Conservation (phyloP, 2,888 invertebrate species). For the Alentia gelatinosa region DNA sequence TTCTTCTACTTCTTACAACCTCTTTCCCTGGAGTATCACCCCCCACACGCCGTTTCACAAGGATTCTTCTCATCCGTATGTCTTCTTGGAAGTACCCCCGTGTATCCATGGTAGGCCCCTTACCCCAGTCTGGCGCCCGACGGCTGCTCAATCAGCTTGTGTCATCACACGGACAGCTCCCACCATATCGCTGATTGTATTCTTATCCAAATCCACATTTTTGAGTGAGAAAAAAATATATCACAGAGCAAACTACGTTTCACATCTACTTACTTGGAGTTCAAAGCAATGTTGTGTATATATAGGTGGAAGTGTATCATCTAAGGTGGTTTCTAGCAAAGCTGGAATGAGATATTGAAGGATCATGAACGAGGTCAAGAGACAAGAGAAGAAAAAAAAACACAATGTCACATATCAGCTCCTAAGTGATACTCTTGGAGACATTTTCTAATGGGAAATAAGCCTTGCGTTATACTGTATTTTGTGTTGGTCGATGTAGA, state of each 20-base stretch:
- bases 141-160: background rate
- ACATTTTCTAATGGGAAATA: background rate
- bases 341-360: background rate
- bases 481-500: background rate
- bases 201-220: background rate
- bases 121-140: background rate
- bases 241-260: background rate
- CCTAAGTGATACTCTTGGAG: background rate
- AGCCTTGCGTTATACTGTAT: background rate
- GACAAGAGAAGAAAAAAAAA: background rate
- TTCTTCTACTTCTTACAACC: background rate
- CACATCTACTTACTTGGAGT: background rate
- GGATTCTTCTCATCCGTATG: background rate
- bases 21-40: background rate
- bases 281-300: conserved; percentile 21
- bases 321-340: background rate
- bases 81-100: background rate
- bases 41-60: background rate
- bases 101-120: background rate
- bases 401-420: conserved; percentile 45
- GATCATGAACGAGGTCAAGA: background rate
- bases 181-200: background rate
- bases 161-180: background rate
- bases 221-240: background rate
- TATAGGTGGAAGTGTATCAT: conserved; percentile 21